Conservation (phyloP, 2,113 vertebrate species). For the Crotalus helleri region DNA sequence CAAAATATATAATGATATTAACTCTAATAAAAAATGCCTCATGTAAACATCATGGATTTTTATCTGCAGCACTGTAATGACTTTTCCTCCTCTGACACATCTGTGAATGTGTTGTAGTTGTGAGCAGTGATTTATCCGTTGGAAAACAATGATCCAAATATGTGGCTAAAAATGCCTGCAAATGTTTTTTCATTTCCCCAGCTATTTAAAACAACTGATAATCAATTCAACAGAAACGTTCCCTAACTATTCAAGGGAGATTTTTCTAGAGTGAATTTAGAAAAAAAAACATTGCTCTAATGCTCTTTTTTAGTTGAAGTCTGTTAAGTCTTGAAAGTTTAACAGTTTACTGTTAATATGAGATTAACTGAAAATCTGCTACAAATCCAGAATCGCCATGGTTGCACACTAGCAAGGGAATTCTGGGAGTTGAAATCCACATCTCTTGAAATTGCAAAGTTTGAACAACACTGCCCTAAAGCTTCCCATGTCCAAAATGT, state of each 20-base stretch:
- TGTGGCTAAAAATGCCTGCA: neutral
- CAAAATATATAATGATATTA: neutral
- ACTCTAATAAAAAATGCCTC: neutral
- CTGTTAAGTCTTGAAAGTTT: neutral
- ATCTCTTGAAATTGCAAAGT: neutral
- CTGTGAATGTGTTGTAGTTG: neutral
- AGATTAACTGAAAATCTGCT: constrained; percentile 12
- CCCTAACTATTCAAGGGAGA: neutral
- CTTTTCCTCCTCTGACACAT: constrained; percentile 23
- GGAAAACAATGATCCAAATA: constrained; percentile 4
- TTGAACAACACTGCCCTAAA: neutral
- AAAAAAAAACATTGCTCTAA: neutral
- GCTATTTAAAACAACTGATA: neutral
- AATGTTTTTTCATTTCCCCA: neutral
- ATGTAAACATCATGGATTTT: constrained; percentile 13
- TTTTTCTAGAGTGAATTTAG: neutral
- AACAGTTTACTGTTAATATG: neutral
- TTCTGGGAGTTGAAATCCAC: neutral
- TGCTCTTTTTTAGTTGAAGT: neutral
- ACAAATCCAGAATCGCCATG: neutral
- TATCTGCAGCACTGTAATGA: constrained; percentile 12
- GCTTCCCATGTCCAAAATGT: neutral
- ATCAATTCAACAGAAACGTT: neutral
- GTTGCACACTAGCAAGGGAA: neutral
- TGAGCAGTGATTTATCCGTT: neutral